Evolutionary conservation across 1,140 invertebrate genomes (phyloP).

Genomic region (Euborellia annulipes): DNA sequence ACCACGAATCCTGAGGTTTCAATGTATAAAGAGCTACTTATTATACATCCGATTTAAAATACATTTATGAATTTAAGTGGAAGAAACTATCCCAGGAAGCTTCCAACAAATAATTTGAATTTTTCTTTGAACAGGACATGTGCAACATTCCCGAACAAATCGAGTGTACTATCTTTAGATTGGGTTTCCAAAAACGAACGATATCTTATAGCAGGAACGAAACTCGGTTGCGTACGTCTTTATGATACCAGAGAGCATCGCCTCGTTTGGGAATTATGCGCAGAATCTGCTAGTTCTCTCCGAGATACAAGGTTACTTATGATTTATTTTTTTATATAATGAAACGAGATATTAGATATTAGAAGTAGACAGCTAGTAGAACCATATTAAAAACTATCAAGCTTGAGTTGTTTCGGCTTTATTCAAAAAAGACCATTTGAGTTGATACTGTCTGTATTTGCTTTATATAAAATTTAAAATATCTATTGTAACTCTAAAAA

Average conservation of each 20-base stretch:
- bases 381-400: no score
- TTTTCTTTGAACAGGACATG: conserved; percentile 30
- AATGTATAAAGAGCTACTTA: background rate
- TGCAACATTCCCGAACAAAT: conserved; percentile 38
- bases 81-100: conserved; percentile 1
- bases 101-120: conserved; percentile 9
- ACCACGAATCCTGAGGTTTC: background rate
- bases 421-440: no score
- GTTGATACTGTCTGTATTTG: no score
- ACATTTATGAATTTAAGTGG: background rate
- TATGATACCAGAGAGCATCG: conserved; percentile 49
- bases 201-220: conserved; percentile 44
- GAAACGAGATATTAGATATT: no score
- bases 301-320: conserved; percentile 14
- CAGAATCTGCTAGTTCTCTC: conserved; percentile 21
- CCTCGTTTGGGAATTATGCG: conserved; percentile 41
- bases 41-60: background rate
- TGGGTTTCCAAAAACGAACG: conserved; percentile 49
- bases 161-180: conserved; percentile 40
- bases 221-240: conserved; percentile 38
- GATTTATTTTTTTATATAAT: background rate
- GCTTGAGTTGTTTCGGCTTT: no score
- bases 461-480: no score
- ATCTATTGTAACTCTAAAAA: no score
- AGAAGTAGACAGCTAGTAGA: no score